phyloP scores from a whole-genome alignment of 2,113 vertebrate genomes.

The Proterorhinus semilunaris region DNA sequence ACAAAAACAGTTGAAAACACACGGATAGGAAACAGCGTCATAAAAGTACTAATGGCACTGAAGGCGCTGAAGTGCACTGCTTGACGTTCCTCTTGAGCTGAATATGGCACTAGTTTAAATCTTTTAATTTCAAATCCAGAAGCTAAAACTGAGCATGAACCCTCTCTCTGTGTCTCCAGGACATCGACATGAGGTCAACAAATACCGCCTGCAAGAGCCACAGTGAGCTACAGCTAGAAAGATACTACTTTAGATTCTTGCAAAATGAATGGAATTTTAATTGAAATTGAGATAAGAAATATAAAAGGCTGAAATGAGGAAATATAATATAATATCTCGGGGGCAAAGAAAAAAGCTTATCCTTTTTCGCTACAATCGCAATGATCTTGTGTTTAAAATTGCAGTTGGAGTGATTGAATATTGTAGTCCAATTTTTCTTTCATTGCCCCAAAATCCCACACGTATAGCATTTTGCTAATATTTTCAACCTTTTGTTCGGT shows the following conservation, averaged over 20 bases:
- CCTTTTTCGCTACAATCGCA: too few species aligned
- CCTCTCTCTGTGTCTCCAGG: neutral
- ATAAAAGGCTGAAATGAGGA: too few species aligned
- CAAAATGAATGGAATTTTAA: too few species aligned
- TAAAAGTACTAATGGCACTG: neutral
- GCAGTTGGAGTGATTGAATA: too few species aligned
- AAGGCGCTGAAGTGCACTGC: neutral
- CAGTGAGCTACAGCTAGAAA: neutral
- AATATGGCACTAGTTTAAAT: neutral
- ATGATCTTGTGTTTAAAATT: too few species aligned
- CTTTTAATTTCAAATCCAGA: neutral
- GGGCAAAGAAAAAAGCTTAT: too few species aligned
- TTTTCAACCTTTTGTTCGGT: too few species aligned
- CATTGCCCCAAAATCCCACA: too few species aligned
- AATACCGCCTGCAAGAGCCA: neutral
- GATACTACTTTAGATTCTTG: neutral
- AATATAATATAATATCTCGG: too few species aligned
- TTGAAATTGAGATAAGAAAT: too few species aligned
- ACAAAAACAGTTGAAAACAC: neutral
- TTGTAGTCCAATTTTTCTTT: too few species aligned
- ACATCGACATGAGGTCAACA: neutral
- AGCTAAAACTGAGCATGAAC: neutral
- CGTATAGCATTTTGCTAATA: too few species aligned
- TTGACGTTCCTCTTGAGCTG: neutral
- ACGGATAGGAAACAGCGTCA: neutral